These are phyloP conservation scores for Eueides isabella DNA, from an alignment of 1,140 invertebrate genomes.

Conservation along the genomic window DNA sequence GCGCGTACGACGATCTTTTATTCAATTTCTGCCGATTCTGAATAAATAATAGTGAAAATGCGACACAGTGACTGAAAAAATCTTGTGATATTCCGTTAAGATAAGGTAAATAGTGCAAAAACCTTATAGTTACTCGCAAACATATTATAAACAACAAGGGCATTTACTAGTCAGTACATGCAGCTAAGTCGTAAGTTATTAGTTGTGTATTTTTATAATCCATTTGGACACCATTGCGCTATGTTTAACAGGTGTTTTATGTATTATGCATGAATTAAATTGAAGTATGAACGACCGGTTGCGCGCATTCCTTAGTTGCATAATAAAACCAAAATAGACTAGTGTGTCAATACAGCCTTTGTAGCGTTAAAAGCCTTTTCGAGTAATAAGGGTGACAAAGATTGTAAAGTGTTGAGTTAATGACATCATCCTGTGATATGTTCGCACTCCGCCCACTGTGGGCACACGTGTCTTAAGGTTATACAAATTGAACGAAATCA, in stretches of 20 bases:
- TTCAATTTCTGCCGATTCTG: slow-evolving; percentile 40
- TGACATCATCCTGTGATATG: slow-evolving; percentile 73
- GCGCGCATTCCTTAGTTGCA: slow-evolving; percentile 44
- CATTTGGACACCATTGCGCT: slow-evolving; percentile 17
- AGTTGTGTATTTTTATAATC: slow-evolving; percentile 32
- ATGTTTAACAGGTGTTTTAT: slow-evolving; percentile 51
- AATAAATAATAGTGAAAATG: slow-evolving; percentile 49
- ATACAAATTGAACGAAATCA: slow-evolving; percentile 38
- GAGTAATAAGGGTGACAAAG: slow-evolving; percentile 60
- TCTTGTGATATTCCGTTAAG: slow-evolving; percentile 52
- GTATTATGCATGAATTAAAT: slow-evolving; percentile 62
- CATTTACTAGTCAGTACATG: slow-evolving; percentile 47
- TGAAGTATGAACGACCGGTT: slow-evolving; percentile 42
- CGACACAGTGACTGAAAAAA: slow-evolving; percentile 59
- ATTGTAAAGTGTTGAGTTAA: slow-evolving; percentile 61
- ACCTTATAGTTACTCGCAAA: background rate
- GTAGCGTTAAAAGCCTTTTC: slow-evolving; percentile 44
- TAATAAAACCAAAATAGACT: slow-evolving; percentile 58
- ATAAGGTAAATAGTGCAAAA: slow-evolving; percentile 55
- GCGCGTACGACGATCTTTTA: slow-evolving; percentile 45
- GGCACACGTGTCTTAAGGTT: slow-evolving; percentile 70
- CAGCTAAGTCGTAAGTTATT: slow-evolving; percentile 40
- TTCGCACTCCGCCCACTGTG: slow-evolving; percentile 67
- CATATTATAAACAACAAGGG: slow-evolving; percentile 47
- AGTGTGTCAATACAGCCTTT: slow-evolving; percentile 57